Conservation (phyloP, 2,888 invertebrate genomes). For the Pristionchus fissidentatus region DNA sequence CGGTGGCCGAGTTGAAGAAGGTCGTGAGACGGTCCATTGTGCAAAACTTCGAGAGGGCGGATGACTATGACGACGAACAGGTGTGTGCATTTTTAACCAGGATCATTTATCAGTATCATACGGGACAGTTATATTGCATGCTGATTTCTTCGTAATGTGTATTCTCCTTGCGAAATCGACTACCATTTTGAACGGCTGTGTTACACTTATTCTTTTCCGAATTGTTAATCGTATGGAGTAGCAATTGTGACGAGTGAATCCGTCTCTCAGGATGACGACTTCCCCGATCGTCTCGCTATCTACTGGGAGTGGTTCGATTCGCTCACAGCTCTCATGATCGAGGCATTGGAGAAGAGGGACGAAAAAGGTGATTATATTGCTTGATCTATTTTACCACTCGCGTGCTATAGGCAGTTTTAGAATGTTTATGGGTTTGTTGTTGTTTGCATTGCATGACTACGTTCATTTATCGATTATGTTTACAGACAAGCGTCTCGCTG, state of each 20-base stretch:
- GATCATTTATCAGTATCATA: too few relatives aligned
- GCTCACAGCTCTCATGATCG: background rate
- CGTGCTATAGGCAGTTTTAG: too few relatives aligned
- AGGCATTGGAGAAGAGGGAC: background rate
- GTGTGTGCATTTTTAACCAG: background rate
- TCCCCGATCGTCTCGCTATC: background rate
- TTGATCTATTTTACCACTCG: too few relatives aligned
- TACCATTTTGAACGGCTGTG: too few relatives aligned
- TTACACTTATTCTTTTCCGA: background rate
- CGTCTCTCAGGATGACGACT: conserved; percentile 3
- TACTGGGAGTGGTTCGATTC: conserved; percentile 32
- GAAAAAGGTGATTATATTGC: background rate
- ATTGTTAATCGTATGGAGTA: background rate
- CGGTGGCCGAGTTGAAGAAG: conserved; percentile 42
- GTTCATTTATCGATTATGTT: background rate
- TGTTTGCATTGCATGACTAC: background rate
- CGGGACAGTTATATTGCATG: too few relatives aligned
- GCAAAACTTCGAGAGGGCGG: conserved; percentile 11
- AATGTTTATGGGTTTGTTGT: too few relatives aligned
- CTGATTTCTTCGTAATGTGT: too few relatives aligned
- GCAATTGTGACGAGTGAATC: background rate
- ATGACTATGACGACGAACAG: background rate
- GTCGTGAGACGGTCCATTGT: conserved; percentile 7
- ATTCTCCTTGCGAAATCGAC: too few relatives aligned
- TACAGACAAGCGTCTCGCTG: background rate